These are phyloP conservation scores for Girardinichthys multiradiatus DNA, from an alignment of 2,113 vertebrate genomes.

Conservation along the genomic window DNA sequence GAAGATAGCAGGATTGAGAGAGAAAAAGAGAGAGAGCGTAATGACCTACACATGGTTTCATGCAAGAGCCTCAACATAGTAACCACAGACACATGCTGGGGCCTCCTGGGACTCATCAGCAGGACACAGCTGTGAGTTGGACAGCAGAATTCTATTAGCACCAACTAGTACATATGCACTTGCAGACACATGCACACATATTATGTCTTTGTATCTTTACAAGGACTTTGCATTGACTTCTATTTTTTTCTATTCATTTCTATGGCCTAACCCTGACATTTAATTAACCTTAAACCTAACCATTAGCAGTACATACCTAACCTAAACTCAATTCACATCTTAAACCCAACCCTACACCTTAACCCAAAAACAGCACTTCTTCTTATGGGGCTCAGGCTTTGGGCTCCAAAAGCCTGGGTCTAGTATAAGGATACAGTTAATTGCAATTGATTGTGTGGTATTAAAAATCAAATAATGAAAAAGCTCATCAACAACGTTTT, in stretches of 20 bases:
- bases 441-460: too few relatives aligned
- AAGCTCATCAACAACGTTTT: neutral
- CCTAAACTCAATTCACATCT: too few relatives aligned
- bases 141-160: slow-evolving; percentile 84
- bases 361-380: too few relatives aligned
- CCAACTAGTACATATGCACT: slow-evolving; percentile 70
- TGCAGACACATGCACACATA: slow-evolving; percentile 25
- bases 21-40: slow-evolving; percentile 58
- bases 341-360: too few relatives aligned
- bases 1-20: slow-evolving; percentile 18
- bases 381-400: too few relatives aligned
- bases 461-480: neutral
- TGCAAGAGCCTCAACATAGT: slow-evolving; percentile 80
- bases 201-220: too few relatives aligned
- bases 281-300: too few relatives aligned
- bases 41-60: slow-evolving; percentile 82
- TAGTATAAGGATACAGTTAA: neutral
- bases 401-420: too few relatives aligned
- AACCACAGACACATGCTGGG: slow-evolving; percentile 83
- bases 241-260: too few relatives aligned
- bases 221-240: too few relatives aligned
- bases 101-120: slow-evolving; percentile 83
- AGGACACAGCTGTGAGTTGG: slow-evolving; percentile 82
- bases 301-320: too few relatives aligned
- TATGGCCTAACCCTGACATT: too few relatives aligned